A percentile compares a stretch with the other conserved stretches of the same genome.
Conservation (phyloP, 2,888 invertebrate species). For the Calameuta idolon region DNA sequence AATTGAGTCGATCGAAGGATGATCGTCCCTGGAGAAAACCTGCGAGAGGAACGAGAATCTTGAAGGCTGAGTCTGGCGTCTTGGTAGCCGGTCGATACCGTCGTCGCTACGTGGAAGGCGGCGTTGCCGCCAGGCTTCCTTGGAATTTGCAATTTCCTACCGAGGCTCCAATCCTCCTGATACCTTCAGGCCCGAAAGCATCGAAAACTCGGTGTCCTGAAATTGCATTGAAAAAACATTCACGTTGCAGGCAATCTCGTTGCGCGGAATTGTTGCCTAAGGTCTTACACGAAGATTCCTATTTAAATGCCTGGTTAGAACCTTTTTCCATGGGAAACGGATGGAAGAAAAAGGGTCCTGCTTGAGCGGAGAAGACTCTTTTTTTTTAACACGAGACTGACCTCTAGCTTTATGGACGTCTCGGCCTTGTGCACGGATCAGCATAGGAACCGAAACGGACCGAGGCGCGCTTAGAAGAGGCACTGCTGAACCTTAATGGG, state of each 20-base stretch:
- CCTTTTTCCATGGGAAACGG: neutral
- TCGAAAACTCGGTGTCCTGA: neutral
- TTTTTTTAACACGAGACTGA: neutral
- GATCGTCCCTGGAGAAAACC: neutral
- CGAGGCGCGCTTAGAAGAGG: neutral
- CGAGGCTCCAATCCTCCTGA: constrained; percentile 4
- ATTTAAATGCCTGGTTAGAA: neutral
- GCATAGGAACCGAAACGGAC: constrained; percentile 6
- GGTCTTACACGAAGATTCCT: neutral
- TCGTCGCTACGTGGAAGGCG: constrained; percentile 44
- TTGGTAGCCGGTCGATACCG: constrained; percentile 57
- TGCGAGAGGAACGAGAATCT: constrained; percentile 10
- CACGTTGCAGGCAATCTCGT: neutral
- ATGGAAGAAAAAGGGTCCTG: neutral
- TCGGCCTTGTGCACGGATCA: constrained; percentile 23
- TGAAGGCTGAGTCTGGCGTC: constrained; percentile 56
- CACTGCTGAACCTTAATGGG: neutral
- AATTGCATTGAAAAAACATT: neutral
- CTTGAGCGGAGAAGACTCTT: neutral
- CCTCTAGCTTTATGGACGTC: constrained; percentile 29
- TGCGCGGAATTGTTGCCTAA: neutral
- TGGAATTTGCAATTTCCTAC: constrained; percentile 54
- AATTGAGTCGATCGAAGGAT: neutral
- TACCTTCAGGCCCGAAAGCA: neutral
- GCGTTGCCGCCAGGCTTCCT: constrained; percentile 52